A percentile compares a stretch with the other conserved stretches of the same genome.
phyloP scores from a whole-genome alignment of 2,888 invertebrate genomes.

The Drosophila percnosoma region DNA sequence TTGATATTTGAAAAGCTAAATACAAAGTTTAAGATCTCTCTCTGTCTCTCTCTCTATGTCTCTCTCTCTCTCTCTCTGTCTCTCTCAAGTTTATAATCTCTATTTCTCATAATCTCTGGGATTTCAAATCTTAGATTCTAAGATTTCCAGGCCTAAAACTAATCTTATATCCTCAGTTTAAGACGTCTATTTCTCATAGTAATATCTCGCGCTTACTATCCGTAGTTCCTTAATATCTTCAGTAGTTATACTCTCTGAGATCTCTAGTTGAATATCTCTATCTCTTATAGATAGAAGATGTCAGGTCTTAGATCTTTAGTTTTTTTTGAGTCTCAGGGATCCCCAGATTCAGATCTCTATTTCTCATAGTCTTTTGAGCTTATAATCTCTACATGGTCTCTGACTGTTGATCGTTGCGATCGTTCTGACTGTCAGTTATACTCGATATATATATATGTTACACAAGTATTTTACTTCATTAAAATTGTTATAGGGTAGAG shows the following conservation, averaged over 20 bases:
- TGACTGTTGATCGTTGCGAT: background rate
- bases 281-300: background rate
- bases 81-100: background rate
- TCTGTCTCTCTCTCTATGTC: background rate
- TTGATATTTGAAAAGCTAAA: background rate
- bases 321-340: background rate
- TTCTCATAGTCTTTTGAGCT: background rate
- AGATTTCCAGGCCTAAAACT: background rate
- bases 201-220: background rate
- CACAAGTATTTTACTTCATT: background rate
- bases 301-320: background rate
- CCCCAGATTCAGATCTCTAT: background rate
- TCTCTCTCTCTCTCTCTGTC: background rate
- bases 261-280: background rate
- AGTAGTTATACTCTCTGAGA: background rate
- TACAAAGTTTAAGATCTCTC: background rate
- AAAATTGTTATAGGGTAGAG: conserved; percentile 4
- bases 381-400: background rate
- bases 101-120: background rate
- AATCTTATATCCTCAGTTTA: background rate
- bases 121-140: too few relatives aligned
- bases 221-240: background rate
- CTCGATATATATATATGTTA: background rate
- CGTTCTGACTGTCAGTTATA: background rate
- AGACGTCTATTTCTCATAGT: accelerated